Conservation (phyloP, 2,797 vertebrate species). For the Micropoecilia bifurca region DNA sequence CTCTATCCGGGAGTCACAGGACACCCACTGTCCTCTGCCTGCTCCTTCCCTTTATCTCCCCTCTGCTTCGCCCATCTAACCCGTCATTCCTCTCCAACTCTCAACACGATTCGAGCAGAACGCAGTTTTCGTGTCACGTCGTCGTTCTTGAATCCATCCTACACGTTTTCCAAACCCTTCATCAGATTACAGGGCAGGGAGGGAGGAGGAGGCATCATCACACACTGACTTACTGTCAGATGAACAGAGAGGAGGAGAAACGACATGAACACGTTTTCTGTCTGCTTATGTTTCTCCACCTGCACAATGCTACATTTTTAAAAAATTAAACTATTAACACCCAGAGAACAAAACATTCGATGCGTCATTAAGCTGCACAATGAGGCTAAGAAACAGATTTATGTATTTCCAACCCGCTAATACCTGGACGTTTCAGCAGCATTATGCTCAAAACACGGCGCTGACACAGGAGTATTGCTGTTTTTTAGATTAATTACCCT, state of each 20-base stretch:
- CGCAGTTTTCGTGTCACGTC: conserved; percentile 63
- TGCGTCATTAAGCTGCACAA: conserved; percentile 4
- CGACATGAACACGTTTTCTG: conserved; percentile 2
- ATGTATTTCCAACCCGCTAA: neutral
- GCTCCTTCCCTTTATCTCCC: conserved; percentile 39
- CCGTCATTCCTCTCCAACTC: conserved; percentile 60
- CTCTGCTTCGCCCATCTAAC: conserved; percentile 24
- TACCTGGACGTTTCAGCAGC: conserved; percentile 5
- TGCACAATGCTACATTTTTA: neutral
- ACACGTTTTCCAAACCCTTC: conserved; percentile 45
- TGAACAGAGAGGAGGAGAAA: conserved; percentile 39
- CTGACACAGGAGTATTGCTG: conserved; percentile 34
- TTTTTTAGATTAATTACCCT: conserved; percentile 48
- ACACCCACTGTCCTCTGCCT: conserved; percentile 73
- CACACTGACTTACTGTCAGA: conserved; percentile 42
- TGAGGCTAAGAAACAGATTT: neutral
- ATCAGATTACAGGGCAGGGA: conserved; percentile 47
- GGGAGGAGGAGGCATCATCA: neutral
- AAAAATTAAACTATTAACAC: neutral
- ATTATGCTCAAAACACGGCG: conserved; percentile 16
- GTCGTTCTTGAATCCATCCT: conserved; percentile 57
- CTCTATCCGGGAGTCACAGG: conserved; percentile 78
- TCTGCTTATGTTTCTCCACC: conserved; percentile 11
- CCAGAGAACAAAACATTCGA: neutral
- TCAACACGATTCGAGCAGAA: conserved; percentile 61